A percentile compares a stretch with the other conserved stretches of the same genome.
These are phyloP conservation scores for Teleogryllus occipitalis DNA, from an alignment of 1,140 invertebrate genomes.

Conservation along the genomic window DNA sequence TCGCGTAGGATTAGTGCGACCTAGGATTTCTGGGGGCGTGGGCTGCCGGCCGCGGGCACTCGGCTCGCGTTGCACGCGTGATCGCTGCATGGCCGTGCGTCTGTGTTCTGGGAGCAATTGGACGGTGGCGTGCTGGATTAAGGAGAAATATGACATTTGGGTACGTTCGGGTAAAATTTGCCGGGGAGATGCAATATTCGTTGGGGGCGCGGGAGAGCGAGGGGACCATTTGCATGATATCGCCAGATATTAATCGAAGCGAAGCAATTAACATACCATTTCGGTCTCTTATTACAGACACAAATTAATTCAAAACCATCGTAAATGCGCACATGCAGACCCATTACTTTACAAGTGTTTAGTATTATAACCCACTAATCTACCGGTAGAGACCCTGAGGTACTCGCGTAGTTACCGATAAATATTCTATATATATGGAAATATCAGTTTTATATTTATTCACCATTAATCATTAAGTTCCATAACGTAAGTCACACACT, in stretches of 20 bases:
- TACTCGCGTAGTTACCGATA: background rate
- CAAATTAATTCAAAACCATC: background rate
- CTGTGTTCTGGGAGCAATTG: background rate
- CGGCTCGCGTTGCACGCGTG: background rate
- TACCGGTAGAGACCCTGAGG: background rate
- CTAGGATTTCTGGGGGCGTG: no score
- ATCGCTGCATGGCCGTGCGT: background rate
- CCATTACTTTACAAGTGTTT: background rate
- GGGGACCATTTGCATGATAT: background rate
- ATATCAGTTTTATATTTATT: no score
- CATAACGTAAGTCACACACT: no score
- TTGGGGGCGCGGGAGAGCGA: background rate
- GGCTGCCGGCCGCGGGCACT: background rate
- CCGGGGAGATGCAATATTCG: background rate
- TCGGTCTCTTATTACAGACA: background rate
- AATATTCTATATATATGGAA: no score
- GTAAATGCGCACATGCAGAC: background rate
- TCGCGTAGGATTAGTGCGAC: no score
- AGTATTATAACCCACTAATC: background rate
- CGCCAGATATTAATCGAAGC: slow-evolving; percentile 3
- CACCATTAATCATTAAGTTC: no score
- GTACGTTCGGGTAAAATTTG: background rate
- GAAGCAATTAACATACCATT: slow-evolving; percentile 1
- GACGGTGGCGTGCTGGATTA: background rate
- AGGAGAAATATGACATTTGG: background rate